Evolutionary conservation across 2,113 vertebrate species (phyloP).

Genomic region (Sminthopsis crassicaudata): DNA sequence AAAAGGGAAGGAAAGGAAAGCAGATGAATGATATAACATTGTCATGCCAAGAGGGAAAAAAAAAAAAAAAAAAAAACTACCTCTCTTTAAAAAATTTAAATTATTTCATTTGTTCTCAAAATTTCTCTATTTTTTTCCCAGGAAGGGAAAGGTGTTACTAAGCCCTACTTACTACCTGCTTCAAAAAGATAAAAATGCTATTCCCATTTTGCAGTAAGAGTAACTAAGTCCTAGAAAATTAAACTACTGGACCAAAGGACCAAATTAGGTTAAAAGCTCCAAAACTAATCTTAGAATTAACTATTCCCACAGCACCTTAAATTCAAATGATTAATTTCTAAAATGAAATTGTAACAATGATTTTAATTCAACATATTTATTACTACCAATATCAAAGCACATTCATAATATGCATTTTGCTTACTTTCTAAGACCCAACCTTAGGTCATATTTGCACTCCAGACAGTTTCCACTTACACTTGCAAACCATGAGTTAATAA

Average conservation of each 20-base stretch:
- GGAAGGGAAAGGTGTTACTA: not conserved
- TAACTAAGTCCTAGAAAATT: slow-evolving; percentile 35
- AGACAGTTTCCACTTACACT: not conserved
- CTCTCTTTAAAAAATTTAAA: slow-evolving; percentile 42
- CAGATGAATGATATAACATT: slow-evolving; percentile 4
- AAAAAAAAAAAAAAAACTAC: not conserved
- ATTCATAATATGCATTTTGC: slow-evolving; percentile 15
- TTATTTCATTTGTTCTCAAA: slow-evolving; percentile 40
- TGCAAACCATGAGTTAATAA: not conserved
- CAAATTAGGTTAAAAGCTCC: not conserved
- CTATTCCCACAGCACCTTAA: not conserved
- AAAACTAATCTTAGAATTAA: not conserved
- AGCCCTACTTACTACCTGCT: not conserved
- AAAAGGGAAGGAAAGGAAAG: slow-evolving; percentile 17
- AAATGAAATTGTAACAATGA: slow-evolving; percentile 20
- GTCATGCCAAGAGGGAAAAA: not conserved
- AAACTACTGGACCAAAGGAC: not conserved
- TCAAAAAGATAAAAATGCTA: slow-evolving; percentile 4
- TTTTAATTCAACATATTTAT: slow-evolving; percentile 21
- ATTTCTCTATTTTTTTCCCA: not conserved
- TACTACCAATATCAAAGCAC: slow-evolving; percentile 28
- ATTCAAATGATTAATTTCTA: slow-evolving; percentile 32
- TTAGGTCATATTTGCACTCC: slow-evolving; percentile 20
- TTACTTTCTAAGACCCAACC: not conserved
- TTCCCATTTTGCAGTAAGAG: slow-evolving; percentile 34